phyloP scores from a whole-genome alignment of 2,113 vertebrate species.

The Nicator chloris region DNA sequence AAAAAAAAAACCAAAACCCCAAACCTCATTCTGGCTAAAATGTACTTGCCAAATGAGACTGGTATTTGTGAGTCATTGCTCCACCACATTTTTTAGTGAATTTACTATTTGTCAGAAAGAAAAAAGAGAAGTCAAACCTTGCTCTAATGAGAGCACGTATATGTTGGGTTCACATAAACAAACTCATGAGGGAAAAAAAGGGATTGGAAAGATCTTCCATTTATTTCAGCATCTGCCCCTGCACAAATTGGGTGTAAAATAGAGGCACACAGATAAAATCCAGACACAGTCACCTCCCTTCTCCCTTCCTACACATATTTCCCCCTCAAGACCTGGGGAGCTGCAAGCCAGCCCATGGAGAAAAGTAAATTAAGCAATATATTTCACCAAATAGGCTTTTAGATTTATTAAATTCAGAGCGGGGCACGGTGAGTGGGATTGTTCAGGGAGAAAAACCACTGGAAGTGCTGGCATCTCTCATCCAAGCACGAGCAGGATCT shows the following conservation, averaged over 20 bases:
- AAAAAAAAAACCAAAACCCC: not conserved
- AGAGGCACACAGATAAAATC: not conserved
- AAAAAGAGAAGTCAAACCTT: not conserved
- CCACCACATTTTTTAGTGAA: constrained; percentile 14
- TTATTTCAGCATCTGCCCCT: not conserved
- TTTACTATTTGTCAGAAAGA: constrained; percentile 32
- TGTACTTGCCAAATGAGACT: not conserved
- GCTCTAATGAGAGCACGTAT: not conserved
- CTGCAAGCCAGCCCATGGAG: not conserved
- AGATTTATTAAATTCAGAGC: not conserved
- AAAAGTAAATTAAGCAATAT: not conserved
- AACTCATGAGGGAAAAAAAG: not conserved
- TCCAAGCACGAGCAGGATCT: not conserved
- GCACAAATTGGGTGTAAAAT: not conserved
- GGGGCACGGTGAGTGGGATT: rapidly evolving
- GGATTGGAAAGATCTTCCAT: not conserved
- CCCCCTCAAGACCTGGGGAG: not conserved
- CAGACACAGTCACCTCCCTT: not conserved
- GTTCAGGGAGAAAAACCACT: not conserved
- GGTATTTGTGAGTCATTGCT: constrained; percentile 48
- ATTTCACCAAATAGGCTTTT: not conserved
- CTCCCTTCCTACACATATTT: not conserved
- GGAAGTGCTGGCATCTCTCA: not conserved
- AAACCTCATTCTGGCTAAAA: not conserved
- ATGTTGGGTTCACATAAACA: not conserved